phyloP scores from a whole-genome alignment of 2,888 invertebrate genomes.

The Zygogramma bicolorata region DNA sequence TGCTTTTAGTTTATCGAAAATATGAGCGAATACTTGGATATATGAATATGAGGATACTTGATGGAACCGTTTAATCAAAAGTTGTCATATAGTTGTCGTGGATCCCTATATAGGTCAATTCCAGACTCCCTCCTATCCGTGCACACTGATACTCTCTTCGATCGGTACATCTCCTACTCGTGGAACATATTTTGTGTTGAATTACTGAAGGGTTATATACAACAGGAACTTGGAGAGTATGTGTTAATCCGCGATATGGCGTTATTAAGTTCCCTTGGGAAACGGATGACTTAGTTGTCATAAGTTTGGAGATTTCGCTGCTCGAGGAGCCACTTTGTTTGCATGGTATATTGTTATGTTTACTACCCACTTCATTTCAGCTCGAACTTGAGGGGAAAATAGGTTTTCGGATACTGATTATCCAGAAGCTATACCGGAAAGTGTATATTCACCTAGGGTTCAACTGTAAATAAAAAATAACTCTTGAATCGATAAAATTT shows the following conservation, averaged over 20 bases:
- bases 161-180: not conserved
- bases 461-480: too few species aligned
- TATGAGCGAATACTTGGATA: too few species aligned
- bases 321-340: conserved; percentile 44
- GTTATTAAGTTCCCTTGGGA: conserved; percentile 62
- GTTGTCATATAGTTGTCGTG: too few species aligned
- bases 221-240: conserved; percentile 52
- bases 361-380: conserved; percentile 13
- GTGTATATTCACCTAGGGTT: too few species aligned
- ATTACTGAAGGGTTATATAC: conserved; percentile 5
- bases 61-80: too few species aligned
- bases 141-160: too few species aligned
- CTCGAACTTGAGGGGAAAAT: conserved; percentile 20
- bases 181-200: not conserved
- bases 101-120: not conserved
- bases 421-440: too few species aligned
- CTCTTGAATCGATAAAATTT: too few species aligned
- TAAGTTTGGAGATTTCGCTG: conserved; percentile 42
- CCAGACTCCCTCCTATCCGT: not conserved
- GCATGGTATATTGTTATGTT: conserved; percentile 36
- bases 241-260: conserved; percentile 66
- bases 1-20: too few species aligned
- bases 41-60: too few species aligned
- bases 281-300: conserved; percentile 53
- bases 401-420: not conserved